A percentile compares a stretch with the other conserved stretches of the same genome.
Evolutionary conservation across 2,888 invertebrate species (phyloP).

Genomic region (Athalia rosae): DNA sequence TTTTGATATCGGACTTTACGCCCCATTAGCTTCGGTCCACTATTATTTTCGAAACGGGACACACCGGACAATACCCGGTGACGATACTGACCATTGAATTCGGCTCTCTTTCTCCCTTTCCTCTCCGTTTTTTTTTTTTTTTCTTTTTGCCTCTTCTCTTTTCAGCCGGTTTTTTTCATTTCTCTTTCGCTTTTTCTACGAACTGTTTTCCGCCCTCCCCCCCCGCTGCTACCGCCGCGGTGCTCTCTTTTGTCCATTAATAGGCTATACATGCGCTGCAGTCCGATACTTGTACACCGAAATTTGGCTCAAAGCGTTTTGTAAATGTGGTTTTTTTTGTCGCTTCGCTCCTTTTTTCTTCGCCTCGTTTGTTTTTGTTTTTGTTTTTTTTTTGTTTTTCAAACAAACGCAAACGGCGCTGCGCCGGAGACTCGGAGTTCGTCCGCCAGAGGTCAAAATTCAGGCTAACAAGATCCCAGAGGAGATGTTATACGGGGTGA

Average conservation of each 20-base stretch:
- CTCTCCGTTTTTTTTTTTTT: conserved; percentile 43
- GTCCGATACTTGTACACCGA: too few relatives aligned
- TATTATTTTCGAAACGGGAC: conserved; percentile 66
- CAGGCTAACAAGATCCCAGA: conserved; percentile 71
- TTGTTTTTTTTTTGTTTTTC: too few relatives aligned
- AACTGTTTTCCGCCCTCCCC: too few relatives aligned
- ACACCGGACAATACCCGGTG: conserved; percentile 66
- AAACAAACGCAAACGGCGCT: too few relatives aligned
- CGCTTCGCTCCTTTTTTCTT: too few relatives aligned
- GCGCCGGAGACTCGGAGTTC: too few relatives aligned
- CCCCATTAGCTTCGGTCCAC: conserved; percentile 67
- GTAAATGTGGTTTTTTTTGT: too few relatives aligned
- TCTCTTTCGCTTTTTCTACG: not conserved
- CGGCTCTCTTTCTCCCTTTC: conserved; percentile 50
- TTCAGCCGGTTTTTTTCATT: conserved; percentile 47
- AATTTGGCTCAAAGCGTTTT: too few relatives aligned
- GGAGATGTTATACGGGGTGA: conserved; percentile 65
- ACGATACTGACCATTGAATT: conserved; percentile 65
- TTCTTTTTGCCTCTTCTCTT: conserved; percentile 41
- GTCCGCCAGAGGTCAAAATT: not conserved
- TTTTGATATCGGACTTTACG: conserved; percentile 71
- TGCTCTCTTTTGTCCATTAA: too few relatives aligned
- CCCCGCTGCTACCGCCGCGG: too few relatives aligned
- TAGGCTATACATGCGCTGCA: too few relatives aligned
- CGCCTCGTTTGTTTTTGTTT: too few relatives aligned